Base-by-base conservation (phyloP, 92 coral and sea anemone species). In the Porites divaricata region DNA sequence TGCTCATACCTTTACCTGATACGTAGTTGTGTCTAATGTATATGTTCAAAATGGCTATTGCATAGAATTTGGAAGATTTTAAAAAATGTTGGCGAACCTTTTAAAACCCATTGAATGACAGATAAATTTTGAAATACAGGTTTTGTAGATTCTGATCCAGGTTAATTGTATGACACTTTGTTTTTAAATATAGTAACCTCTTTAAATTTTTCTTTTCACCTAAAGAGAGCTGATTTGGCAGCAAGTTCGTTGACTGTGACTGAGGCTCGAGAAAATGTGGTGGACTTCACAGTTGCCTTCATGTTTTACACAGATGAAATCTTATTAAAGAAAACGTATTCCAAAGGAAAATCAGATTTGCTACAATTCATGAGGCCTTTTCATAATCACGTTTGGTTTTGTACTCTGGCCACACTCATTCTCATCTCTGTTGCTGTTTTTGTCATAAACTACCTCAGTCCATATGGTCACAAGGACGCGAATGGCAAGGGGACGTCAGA, bases 331-430 rank as follows among this genome's bases (percentile, higher is more conserved):
- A 75, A 84, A 58, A 63, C 72, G 49, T 64, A 76, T 14, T 62
- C 81, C 72, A 41, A 52, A 9, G 85, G 56, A 11, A 86, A 77
- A 45, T 35, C 13, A 0, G 84, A 88, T 19, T 81, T 80, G 14
- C 86, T 91, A 9, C 92, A 91, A 63, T 93, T 93, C 67, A 79
- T 88, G 97, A 79, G 82, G 25, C 97, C 97, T 2, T 93, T 87
- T 70, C 80, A 87, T 50, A 49, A 14, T 6, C 28, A 84, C n/a
- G 95, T 93, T 8, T 93, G 97, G 97, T 67, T 84, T 11, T 69
- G 88, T 57, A 75, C 71, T 24, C 69, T 88, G 3, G 88, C 63
- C 7, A 70, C 78, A 11, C 50, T 93, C 4, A 17, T 88, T 26
- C 64, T 83, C 19, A 88, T 85, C 16, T 68, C 94, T 19, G 12